Percentiles rank a stretch among this genome's conserved stretches.
phyloP scores from a whole-genome alignment of 2,113 vertebrate species.

The Mormyrus lacerda region DNA sequence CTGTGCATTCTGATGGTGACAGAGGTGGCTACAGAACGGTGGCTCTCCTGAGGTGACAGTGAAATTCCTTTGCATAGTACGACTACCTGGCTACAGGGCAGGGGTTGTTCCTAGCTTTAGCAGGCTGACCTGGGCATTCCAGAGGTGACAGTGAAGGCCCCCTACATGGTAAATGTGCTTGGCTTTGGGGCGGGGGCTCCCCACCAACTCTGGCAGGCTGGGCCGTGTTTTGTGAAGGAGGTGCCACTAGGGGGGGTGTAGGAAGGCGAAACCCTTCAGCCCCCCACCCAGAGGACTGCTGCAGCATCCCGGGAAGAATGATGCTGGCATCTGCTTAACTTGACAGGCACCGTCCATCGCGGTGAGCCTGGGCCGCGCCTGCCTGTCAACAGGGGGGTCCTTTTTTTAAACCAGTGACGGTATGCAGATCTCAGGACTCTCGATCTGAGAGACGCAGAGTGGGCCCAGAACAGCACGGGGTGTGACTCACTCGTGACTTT shows the following conservation, averaged over 20 bases:
- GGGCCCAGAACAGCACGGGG: neutral
- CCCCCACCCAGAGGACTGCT: neutral
- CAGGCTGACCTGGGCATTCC: neutral
- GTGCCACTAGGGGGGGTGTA: neutral
- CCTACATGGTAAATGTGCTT: neutral
- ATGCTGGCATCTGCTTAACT: neutral
- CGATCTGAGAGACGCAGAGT: neutral
- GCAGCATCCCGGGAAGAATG: neutral
- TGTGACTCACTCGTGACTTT: slow-evolving; percentile 10
- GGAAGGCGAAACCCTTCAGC: neutral
- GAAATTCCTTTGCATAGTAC: neutral
- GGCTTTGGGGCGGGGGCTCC: neutral
- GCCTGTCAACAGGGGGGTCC: neutral
- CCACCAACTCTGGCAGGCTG: neutral
- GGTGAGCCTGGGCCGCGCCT: neutral
- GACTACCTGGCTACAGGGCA: neutral
- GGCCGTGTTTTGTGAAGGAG: neutral
- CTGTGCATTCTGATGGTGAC: neutral
- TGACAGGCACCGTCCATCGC: neutral
- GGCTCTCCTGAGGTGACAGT: neutral
- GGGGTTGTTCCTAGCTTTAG: neutral
- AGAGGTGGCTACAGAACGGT: neutral
- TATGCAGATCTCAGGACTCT: neutral
- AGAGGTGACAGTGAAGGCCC: neutral
- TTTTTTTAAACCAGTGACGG: neutral